These are phyloP conservation scores for Conger conger DNA, from an alignment of 2,113 vertebrate genomes.

Conservation along the genomic window DNA sequence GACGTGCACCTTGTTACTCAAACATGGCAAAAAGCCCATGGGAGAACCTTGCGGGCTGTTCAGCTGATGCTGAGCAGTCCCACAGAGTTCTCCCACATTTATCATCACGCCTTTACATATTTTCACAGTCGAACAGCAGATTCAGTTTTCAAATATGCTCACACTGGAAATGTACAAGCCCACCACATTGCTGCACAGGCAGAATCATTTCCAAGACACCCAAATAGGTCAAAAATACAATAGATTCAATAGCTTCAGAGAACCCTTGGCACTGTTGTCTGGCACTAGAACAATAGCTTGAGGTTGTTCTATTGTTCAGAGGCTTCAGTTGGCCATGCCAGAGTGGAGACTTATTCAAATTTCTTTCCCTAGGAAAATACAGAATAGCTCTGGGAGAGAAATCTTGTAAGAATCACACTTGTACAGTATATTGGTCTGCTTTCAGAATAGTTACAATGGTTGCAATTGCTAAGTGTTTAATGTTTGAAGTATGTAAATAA, in stretches of 20 bases:
- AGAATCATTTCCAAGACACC: slow-evolving; percentile 13
- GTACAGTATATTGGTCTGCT: neutral
- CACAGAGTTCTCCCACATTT: slow-evolving; percentile 5
- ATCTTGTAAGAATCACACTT: neutral
- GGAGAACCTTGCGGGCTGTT: slow-evolving; percentile 31
- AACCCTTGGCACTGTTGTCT: neutral
- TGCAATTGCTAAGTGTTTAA: neutral
- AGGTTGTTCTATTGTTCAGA: neutral
- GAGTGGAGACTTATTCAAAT: neutral
- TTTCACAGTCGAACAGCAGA: slow-evolving; percentile 18
- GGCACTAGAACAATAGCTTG: neutral
- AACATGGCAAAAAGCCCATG: slow-evolving; percentile 22
- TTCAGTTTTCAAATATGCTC: slow-evolving; percentile 19
- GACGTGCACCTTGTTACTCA: slow-evolving; percentile 1
- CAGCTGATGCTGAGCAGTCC: neutral
- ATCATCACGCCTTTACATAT: slow-evolving; percentile 21
- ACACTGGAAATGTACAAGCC: slow-evolving; percentile 25
- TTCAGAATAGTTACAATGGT: neutral
- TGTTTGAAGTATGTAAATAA: neutral
- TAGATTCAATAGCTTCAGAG: slow-evolving; percentile 27
- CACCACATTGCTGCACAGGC: slow-evolving; percentile 17
- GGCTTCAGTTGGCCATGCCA: neutral
- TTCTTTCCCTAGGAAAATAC: neutral
- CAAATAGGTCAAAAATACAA: slow-evolving; percentile 1
- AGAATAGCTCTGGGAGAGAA: neutral